Conservation (phyloP, 2,888 invertebrate species). For the Drosophila kanekoi region DNA sequence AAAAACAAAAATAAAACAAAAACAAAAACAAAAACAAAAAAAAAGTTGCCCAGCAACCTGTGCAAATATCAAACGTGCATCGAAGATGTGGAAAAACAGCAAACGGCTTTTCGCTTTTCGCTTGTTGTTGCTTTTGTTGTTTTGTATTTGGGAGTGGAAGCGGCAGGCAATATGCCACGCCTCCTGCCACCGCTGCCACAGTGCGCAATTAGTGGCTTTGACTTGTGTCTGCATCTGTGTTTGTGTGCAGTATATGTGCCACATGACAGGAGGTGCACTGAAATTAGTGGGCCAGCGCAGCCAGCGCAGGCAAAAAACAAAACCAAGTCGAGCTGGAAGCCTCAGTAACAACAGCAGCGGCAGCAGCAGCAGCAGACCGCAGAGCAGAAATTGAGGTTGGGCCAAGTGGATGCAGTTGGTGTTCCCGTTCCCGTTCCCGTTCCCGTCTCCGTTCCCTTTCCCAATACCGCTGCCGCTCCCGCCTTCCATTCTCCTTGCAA, state of each 20-base stretch:
- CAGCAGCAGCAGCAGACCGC: slow-evolving; percentile 27
- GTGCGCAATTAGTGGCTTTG: slow-evolving; percentile 51
- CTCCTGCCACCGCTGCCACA: slow-evolving; percentile 26
- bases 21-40: slow-evolving; percentile 22
- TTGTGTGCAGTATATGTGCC: neutral
- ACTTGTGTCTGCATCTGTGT: slow-evolving; percentile 21
- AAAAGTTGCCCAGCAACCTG: slow-evolving; percentile 70
- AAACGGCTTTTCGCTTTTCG: slow-evolving; percentile 45
- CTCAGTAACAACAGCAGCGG: slow-evolving; percentile 9
- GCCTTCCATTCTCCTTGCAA: slow-evolving; percentile 10
- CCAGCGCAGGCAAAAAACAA: slow-evolving; percentile 25
- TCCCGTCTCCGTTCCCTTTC: too few species aligned
- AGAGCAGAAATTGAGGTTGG: slow-evolving; percentile 63
- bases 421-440: neutral
- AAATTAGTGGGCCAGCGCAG: slow-evolving; percentile 49
- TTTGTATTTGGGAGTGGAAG: slow-evolving; percentile 49
- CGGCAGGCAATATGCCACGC: slow-evolving; percentile 43
- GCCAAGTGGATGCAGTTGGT: slow-evolving; percentile 32
- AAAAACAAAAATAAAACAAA: slow-evolving; percentile 24
- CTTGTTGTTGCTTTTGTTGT: slow-evolving; percentile 4
- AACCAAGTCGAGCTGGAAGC: slow-evolving; percentile 26
- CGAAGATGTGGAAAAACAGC: slow-evolving; percentile 63
- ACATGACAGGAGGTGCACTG: slow-evolving; percentile 48
- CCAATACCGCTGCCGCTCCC: slow-evolving; percentile 21
- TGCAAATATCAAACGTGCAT: slow-evolving; percentile 74